Evolutionary conservation across 1,140 invertebrate genomes (phyloP).

Genomic region (Lasaia peninsularis): DNA sequence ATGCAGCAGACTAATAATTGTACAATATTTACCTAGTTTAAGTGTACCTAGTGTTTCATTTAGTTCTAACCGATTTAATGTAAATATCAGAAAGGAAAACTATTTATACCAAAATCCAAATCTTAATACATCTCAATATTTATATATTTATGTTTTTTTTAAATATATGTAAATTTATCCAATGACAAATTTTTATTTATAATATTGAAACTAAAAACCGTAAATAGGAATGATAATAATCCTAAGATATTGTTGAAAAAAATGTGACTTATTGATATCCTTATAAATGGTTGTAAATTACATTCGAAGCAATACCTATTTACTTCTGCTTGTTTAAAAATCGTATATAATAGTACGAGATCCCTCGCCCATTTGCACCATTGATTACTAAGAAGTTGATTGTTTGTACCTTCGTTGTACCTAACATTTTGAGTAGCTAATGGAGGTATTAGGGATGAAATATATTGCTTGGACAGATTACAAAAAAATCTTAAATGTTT

Average conservation of each 20-base stretch:
- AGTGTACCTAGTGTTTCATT: background rate
- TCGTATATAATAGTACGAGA: too few species aligned
- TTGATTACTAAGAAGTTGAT: too few species aligned
- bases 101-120: background rate
- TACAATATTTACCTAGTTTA: conserved; percentile 1
- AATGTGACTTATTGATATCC: conserved; percentile 30
- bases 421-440: too few species aligned
- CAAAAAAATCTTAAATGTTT: too few species aligned
- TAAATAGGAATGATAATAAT: background rate
- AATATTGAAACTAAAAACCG: background rate
- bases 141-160: background rate
- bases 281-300: conserved; percentile 36
- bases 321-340: background rate
- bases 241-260: conserved; percentile 28
- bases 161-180: background rate
- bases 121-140: background rate
- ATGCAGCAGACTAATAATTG: background rate
- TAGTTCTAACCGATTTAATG: background rate
- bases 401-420: too few species aligned
- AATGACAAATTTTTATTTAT: background rate
- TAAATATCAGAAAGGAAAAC: background rate
- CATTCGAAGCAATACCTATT: conserved; percentile 33
- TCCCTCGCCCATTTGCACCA: too few species aligned
- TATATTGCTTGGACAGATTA: too few species aligned
- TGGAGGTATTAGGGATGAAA: too few species aligned